Conservation (phyloP, 2,797 vertebrate species). For the Macropus fuliginosus region DNA sequence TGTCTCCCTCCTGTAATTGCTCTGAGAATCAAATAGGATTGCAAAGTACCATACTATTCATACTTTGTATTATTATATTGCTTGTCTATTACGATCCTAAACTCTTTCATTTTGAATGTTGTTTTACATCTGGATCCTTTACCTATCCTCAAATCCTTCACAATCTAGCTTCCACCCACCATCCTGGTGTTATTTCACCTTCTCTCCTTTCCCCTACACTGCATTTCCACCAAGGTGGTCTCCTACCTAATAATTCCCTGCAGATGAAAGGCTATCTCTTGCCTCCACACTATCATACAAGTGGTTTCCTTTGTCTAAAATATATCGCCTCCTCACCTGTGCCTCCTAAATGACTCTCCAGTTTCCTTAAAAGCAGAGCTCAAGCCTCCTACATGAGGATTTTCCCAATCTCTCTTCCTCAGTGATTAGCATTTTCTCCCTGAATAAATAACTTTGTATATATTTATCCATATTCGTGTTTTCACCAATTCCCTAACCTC, state of each 20-base stretch:
- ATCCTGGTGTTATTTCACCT: neutral
- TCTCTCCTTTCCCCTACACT: neutral
- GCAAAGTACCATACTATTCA: neutral
- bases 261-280: neutral
- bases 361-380: neutral
- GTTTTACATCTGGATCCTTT: neutral
- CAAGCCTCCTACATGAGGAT: neutral
- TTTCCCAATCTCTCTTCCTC: neutral
- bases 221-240: neutral
- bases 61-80: neutral
- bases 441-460: neutral
- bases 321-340: conserved; percentile 48
- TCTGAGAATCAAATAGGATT: neutral
- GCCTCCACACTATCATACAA: neutral
- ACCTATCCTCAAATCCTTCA: neutral
- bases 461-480: neutral
- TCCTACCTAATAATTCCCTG: neutral
- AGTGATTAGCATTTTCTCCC: neutral
- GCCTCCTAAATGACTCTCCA: conserved; percentile 19
- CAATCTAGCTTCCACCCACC: neutral
- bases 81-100: neutral
- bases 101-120: neutral
- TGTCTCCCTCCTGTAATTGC: neutral
- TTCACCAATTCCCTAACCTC: neutral
- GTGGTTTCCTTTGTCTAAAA: conserved; percentile 1